Base-by-base conservation (phyloP, 2,797 vertebrate species). In the Sebastiscus tertius region DNA sequence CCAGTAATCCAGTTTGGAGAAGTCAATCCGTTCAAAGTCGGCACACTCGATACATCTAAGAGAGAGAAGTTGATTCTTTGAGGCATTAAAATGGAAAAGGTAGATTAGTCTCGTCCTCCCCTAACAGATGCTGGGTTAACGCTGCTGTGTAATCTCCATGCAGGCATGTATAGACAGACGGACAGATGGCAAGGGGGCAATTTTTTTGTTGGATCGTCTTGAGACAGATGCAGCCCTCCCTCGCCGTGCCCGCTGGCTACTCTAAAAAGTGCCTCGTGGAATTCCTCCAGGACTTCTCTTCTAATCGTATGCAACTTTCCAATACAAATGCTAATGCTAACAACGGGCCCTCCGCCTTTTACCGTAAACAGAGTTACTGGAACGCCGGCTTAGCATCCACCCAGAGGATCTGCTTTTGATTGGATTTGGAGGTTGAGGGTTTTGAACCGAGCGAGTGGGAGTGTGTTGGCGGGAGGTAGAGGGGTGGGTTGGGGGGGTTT, bases 281-380 rank as follows among this genome's bases (percentile, higher is more conserved):
- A 94, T 84, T 90, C 91, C 89, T 91, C 86, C 82, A 86, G 92
- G 92, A 92, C 84, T n/a, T 81, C 83, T 60, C 76, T 22, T 75
- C 70, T 89, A 91, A 93, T 91, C 52, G 34, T 88, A 88, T 89
- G 84, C 91, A 82, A 90, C 80, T 90, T 87, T 88, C 87, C 88
- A 91, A 93, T 90, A 93, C 88, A 93, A 93, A 94, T 88, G 87
- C 91, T 92, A 93, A 93, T 90, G 81, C 85, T 88, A 90, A 89
- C 87, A 80, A 91, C 77, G 29, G 75, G 75, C 82, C 61, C 68
- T 72, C 76, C 31, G 62, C 89, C 81, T 74, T 49, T 83, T 77
- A 89, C 78, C 75, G 59, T 89, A 88, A 93, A 86, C 82, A 82
- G 64, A 86, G 85, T 83, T 79, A 85, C 85, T 80, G 83, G 84